Conservation (phyloP, 2,888 invertebrate genomes). For the Chalcis sispes region DNA sequence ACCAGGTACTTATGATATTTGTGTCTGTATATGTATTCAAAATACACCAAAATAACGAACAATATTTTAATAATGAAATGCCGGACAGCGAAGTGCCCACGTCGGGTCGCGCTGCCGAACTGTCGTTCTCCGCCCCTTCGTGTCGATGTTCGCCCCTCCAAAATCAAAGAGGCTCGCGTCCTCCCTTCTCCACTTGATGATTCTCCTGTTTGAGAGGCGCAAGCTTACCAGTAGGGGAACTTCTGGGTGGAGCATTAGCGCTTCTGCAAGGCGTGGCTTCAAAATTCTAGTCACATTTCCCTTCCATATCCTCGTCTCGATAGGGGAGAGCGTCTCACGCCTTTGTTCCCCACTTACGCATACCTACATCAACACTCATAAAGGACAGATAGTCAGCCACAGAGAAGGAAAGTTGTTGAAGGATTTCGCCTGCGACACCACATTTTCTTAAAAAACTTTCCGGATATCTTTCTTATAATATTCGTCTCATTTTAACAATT, state of each 20-base stretch:
- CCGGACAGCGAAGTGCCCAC: constrained; percentile 76
- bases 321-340: constrained; percentile 58
- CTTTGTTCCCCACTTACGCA: constrained; percentile 60
- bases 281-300: constrained; percentile 45
- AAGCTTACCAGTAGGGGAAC: constrained; percentile 55
- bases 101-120: constrained; percentile 76
- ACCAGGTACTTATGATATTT: constrained; percentile 33
- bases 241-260: constrained; percentile 54
- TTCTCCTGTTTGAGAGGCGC: constrained; percentile 51
- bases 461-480: constrained; percentile 34
- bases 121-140: constrained; percentile 75
- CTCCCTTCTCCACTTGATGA: constrained; percentile 54
- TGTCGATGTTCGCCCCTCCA: constrained; percentile 68
- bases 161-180: constrained; percentile 46
- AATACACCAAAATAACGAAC: constrained; percentile 66
- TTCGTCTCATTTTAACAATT: neutral
- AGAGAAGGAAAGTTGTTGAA: constrained; percentile 57
- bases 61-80: constrained; percentile 76
- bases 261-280: constrained; percentile 55
- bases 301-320: constrained; percentile 49
- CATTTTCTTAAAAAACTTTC: constrained; percentile 54
- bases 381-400: constrained; percentile 57
- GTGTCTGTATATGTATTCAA: constrained; percentile 46
- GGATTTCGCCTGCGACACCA: constrained; percentile 55
- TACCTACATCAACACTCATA: constrained; percentile 58